Percentiles rank a stretch among this genome's conserved stretches.
phyloP scores from a whole-genome alignment of 2,797 vertebrate species.

The Champsocephalus esox region DNA sequence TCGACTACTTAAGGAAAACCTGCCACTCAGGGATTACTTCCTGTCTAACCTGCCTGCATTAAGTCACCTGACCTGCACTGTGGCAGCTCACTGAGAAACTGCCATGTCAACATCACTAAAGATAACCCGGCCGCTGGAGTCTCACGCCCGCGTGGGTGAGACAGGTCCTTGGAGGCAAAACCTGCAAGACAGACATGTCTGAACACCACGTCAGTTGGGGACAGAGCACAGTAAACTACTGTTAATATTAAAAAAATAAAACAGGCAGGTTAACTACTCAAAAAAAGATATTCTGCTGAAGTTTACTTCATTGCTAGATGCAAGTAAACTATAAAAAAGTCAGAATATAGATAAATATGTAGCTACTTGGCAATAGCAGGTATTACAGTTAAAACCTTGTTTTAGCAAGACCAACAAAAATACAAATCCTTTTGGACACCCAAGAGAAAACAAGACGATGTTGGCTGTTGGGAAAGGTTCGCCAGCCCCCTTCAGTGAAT shows the following conservation, averaged over 20 bases:
- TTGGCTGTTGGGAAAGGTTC: constrained; percentile 97
- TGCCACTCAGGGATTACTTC: constrained; percentile 18
- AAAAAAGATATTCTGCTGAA: constrained; percentile 83
- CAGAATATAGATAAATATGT: constrained; percentile 57
- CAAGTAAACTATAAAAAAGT: constrained; percentile 68
- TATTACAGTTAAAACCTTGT: constrained; percentile 87
- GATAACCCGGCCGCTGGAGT: constrained; percentile 61
- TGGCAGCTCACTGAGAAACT: constrained; percentile 31
- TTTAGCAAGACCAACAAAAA: constrained; percentile 91
- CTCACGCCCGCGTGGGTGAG: constrained; percentile 73
- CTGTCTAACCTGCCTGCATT: constrained; percentile 43
- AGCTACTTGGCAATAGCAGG: constrained; percentile 68
- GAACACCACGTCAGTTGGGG: constrained; percentile 84
- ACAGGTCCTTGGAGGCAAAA: constrained; percentile 81
- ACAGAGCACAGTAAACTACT: constrained; percentile 77
- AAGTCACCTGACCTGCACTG: constrained; percentile 17
- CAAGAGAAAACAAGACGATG: constrained; percentile 98
- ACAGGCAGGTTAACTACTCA: constrained; percentile 79
- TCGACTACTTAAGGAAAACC: constrained; percentile 6
- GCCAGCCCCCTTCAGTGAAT: constrained; percentile 95
- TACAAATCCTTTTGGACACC: constrained; percentile 99
- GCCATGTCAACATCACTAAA: constrained; percentile 45
- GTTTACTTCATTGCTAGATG: constrained; percentile 76
- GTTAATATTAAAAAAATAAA: constrained; percentile 61
- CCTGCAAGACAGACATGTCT: constrained; percentile 86